Percentiles rank a stretch among this genome's conserved stretches.
These are phyloP conservation scores for Blastobasis lacticolella DNA, from an alignment of 2,888 invertebrate species.

Conservation along the genomic window DNA sequence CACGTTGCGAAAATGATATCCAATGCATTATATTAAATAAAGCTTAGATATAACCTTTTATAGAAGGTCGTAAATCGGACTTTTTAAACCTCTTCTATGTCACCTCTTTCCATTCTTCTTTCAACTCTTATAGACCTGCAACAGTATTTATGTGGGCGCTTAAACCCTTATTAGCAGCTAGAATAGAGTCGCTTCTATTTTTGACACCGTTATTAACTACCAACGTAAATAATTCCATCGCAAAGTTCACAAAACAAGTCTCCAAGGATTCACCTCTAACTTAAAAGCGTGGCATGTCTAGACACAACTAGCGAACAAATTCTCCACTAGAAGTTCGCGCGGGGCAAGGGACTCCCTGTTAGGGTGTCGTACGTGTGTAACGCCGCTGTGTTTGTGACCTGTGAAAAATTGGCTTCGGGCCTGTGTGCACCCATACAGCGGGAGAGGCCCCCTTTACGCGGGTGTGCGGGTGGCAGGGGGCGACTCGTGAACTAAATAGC, in stretches of 20 bases:
- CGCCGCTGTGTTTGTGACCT: slow-evolving; percentile 55
- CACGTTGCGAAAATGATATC: no score
- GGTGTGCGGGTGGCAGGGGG: slow-evolving; percentile 26
- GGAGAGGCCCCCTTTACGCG: background rate
- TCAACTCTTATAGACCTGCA: no score
- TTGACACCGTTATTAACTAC: no score
- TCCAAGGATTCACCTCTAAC: slow-evolving; percentile 60
- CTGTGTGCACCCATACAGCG: slow-evolving; percentile 43
- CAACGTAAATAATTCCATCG: background rate
- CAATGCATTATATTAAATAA: no score
- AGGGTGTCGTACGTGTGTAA: slow-evolving; percentile 26
- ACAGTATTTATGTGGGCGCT: no score
- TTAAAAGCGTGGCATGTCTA: slow-evolving; percentile 69
- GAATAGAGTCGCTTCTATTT: no score
- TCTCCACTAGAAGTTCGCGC: slow-evolving; percentile 68
- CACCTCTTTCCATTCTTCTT: no score
- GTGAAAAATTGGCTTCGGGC: slow-evolving; percentile 65
- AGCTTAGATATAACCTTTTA: no score
- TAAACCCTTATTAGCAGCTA: no score
- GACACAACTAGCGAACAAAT: slow-evolving; percentile 70
- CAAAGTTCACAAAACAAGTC: slow-evolving; percentile 46
- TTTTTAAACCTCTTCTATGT: no score
- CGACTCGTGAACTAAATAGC: slow-evolving; percentile 70
- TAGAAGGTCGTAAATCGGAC: no score
- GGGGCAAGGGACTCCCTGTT: slow-evolving; percentile 64